A percentile compares a stretch with the other conserved stretches of the same genome.
Conservation (phyloP, 2,888 invertebrate genomes). For the Busseola fusca region DNA sequence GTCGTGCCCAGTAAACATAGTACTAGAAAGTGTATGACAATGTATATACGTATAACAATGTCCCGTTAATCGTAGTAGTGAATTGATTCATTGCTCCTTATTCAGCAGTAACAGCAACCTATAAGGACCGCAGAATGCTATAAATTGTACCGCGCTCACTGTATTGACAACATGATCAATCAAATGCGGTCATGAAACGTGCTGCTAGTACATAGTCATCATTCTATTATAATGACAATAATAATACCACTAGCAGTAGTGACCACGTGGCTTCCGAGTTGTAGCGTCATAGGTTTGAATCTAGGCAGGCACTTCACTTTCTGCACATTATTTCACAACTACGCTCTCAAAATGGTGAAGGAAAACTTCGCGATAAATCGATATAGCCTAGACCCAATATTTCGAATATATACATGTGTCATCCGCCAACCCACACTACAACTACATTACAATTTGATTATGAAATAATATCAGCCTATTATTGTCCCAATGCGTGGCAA, state of each 20-base stretch:
- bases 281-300: background rate
- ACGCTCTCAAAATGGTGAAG: background rate
- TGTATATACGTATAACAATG: slow-evolving; percentile 1
- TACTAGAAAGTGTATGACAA: slow-evolving; percentile 1
- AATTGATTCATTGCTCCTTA: slow-evolving; percentile 30
- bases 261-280: background rate
- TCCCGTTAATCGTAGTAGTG: slow-evolving; percentile 21
- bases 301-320: background rate
- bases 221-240: background rate
- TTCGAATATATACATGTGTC: no score
- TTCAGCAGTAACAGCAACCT: background rate
- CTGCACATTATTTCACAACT: background rate
- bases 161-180: slow-evolving; percentile 19
- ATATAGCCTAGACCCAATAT: no score
- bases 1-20: no score
- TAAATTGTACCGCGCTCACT: slow-evolving; percentile 15
- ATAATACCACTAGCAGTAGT: background rate
- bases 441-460: no score
- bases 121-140: slow-evolving; percentile 26
- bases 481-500: no score
- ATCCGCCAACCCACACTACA: no score
- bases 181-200: slow-evolving; percentile 1
- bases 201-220: background rate
- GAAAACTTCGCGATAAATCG: no score
- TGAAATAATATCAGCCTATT: no score